Evolutionary conservation across 1,140 invertebrate species (phyloP).

Genomic region (Drosophila pseudoobscura): DNA sequence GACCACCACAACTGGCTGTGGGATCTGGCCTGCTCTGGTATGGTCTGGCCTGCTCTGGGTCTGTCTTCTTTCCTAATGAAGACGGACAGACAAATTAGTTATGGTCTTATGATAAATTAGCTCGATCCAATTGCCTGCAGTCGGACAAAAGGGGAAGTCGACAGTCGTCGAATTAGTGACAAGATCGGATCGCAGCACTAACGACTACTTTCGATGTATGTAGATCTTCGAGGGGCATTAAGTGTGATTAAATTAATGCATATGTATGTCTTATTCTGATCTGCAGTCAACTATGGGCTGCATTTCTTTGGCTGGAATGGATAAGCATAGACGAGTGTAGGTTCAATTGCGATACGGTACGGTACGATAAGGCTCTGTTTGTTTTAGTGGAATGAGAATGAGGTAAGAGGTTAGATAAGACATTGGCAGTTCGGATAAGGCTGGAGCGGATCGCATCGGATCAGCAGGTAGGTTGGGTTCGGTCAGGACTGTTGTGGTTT

Average conservation of each 20-base stretch:
- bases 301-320: too few relatives aligned
- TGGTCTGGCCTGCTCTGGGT: not conserved
- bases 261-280: not conserved
- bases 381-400: too few relatives aligned
- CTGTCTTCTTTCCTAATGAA: constrained; percentile 37
- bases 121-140: constrained; percentile 37
- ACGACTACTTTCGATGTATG: constrained; percentile 18
- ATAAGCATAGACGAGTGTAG: too few relatives aligned
- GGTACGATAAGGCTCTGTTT: too few relatives aligned
- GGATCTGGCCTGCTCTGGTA: too few relatives aligned
- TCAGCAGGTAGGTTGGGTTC: too few relatives aligned
- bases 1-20: constrained; percentile 5
- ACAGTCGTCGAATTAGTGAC: constrained; percentile 43
- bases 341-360: too few relatives aligned
- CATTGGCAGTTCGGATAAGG: too few relatives aligned
- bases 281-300: not conserved
- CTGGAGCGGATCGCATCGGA: too few relatives aligned
- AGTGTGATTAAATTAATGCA: constrained; percentile 38
- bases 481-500: too few relatives aligned
- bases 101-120: constrained; percentile 59
- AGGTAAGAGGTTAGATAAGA: too few relatives aligned
- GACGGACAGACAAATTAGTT: constrained; percentile 55
- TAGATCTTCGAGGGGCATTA: constrained; percentile 31
- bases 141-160: not conserved
- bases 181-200: constrained; percentile 16